Evolutionary conservation across 2,113 vertebrate genomes (phyloP), one percentile per base, ranked within the genome.

Genomic region (Ifrita kowaldi): DNA sequence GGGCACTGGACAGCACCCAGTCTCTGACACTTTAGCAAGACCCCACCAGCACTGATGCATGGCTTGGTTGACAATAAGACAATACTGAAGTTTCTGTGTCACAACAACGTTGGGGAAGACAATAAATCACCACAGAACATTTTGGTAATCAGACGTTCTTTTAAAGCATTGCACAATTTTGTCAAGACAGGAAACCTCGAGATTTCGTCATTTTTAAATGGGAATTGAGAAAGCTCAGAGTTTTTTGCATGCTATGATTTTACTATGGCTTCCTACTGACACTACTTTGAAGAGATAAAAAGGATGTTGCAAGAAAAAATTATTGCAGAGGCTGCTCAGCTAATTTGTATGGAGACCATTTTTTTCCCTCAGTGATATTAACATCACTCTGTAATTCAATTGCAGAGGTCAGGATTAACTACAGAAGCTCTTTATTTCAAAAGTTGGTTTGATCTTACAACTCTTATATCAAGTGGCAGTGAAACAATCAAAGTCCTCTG

Each of bases 241-340:
- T 92, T 93, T 92, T 93, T 78, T 84, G 37, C 82, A 69, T 93
- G 79, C 47, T 44, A 16, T 78, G 49, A 86, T 88, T 93, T 94
- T 41, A 24, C 50, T 87, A 77, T 35, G 47, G 84, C 49, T 96
- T 97, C 73, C 86, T 84, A 86, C 47, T 67, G 92, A 88, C 90
- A 80, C 21, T 63, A 64, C 71, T 84, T 56, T 52, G 64, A 92
- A 91, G 63, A 96, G 85, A 94, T 88, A 93, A 94, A 96, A 91
- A 91, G 67, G 60, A 92, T 94, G 83, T 95, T 74, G 95, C 95
- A 95, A 80, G n/a, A 59, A 95, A 91, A 75, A 91, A 44, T 16
- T 62, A 86, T n/a, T 90, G 79, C 70, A 74, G 75, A 3, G 35
- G 33, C 85, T 92, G 82, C 53, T 81, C 62, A 53, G 56, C 57